Evolutionary conservation across 2,797 vertebrate species (phyloP), one percentile per base, ranked within the genome.

Genomic region (Vultur gryphus): DNA sequence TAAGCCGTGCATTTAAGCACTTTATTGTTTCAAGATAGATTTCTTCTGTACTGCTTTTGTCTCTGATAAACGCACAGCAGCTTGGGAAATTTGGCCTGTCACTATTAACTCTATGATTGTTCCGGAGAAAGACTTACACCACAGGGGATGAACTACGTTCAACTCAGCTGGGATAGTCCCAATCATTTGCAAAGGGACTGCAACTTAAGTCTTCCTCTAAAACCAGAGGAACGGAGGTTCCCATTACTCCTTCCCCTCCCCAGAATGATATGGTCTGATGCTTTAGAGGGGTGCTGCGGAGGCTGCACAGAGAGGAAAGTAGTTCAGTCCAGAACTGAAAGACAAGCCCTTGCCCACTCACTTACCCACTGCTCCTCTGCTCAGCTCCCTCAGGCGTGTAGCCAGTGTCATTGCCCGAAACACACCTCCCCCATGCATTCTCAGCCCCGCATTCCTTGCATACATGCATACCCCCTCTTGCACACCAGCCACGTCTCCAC

Each of bases 141-240:
- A 0, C 26, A 70, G 5, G 7, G 54, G 10, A 54, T 14, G 29
- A 62, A 11, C 33, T 37, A 14, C 1, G 0, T 54, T 76, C 51
- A 62, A 15, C 24, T 12, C 1, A 1, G 5, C 1, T 78, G 35
- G 35, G 65, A 41, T 64, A 71, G 35, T 66, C 59, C 28, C 6
- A 24, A 1, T 41, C 11, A 12, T 71, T 78, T 84, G 25, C 57
- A 71, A 69, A 92, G 25, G 9, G 14, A 7, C 19, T 52, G n/a
- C 23, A 79, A 37, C 6, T 49, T 61, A 37, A 54, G 15, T 7
- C 8, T 79, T 72, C 54, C 49, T 75, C 75, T 85, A 46, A 89
- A 92, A 44, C 16, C 51, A 61, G 54, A 71, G 66, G 15, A 81
- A 64, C 3, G 9, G 16, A 29, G 3, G 13, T 44, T 80, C 51